phyloP scores from a whole-genome alignment of 2,888 invertebrate species.

The Pilophorus perplexus region DNA sequence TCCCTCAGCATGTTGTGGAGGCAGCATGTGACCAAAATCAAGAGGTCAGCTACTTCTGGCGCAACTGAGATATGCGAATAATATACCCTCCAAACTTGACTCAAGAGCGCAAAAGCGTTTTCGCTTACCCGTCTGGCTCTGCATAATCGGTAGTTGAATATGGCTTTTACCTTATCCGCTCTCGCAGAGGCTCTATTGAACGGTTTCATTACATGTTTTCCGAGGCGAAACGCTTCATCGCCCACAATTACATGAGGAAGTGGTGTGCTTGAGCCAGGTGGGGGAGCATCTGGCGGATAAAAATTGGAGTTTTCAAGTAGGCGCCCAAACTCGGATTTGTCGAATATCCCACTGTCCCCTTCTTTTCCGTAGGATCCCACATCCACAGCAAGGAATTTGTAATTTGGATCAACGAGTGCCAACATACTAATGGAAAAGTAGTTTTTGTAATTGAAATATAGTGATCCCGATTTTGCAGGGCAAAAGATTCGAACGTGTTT shows the following conservation, averaged over 20 bases:
- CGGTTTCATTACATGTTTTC: slow-evolving; percentile 37
- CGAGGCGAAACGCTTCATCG: slow-evolving; percentile 36
- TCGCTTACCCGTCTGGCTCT: slow-evolving; percentile 30
- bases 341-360: slow-evolving; percentile 34
- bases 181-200: slow-evolving; percentile 24
- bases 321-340: slow-evolving; percentile 32
- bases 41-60: slow-evolving; percentile 18
- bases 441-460: slow-evolving; percentile 16
- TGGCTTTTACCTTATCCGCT: too few relatives aligned
- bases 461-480: neutral
- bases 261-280: neutral
- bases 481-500: too few relatives aligned
- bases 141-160: slow-evolving; percentile 39
- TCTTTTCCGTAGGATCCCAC: slow-evolving; percentile 27
- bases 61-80: slow-evolving; percentile 31
- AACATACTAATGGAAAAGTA: slow-evolving; percentile 7
- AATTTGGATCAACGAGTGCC: slow-evolving; percentile 9
- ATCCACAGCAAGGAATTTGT: slow-evolving; percentile 19
- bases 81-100: slow-evolving; percentile 33
- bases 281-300: slow-evolving; percentile 26
- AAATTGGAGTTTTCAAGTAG: slow-evolving; percentile 27
- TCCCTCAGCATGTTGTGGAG: slow-evolving; percentile 34
- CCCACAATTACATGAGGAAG: slow-evolving; percentile 33
- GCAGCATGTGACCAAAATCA: slow-evolving; percentile 36
- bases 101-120: slow-evolving; percentile 35